These are phyloP conservation scores for Lophura nycthemera DNA, from an alignment of 2,113 vertebrate genomes.

Conservation along the genomic window DNA sequence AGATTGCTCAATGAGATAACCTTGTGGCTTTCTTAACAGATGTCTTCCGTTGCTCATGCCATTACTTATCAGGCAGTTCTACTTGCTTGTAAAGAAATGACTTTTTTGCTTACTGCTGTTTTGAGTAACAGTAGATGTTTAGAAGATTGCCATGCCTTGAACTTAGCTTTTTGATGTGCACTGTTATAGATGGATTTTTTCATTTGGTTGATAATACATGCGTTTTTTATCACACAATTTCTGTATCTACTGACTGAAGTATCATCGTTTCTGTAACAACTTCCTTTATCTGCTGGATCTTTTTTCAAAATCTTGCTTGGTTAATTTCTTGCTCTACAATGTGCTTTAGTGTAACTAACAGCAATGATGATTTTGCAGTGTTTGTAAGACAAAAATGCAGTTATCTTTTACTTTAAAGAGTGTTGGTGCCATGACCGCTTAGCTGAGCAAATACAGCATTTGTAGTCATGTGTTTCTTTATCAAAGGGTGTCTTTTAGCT, in stretches of 20 bases:
- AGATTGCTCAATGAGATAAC: background rate
- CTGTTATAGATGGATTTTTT: background rate
- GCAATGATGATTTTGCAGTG: background rate
- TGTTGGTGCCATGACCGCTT: background rate
- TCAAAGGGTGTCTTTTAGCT: background rate
- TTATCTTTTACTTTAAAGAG: background rate
- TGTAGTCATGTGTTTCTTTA: background rate
- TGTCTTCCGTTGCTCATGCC: background rate
- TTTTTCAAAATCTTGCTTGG: background rate
- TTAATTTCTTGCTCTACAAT: background rate
- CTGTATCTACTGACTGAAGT: background rate
- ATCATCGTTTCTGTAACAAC: background rate
- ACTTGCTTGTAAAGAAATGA: background rate
- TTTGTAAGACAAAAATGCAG: rapidly evolving
- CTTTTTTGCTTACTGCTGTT: background rate
- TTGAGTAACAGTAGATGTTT: background rate
- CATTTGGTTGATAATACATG: background rate
- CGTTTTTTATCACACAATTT: background rate
- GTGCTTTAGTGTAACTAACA: background rate
- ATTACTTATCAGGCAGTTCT: background rate
- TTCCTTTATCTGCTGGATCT: background rate
- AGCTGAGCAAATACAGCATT: background rate
- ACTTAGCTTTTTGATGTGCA: background rate
- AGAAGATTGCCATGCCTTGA: background rate
- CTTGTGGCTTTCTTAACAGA: rapidly evolving